Conservation (phyloP, 2,113 vertebrate genomes). For the Perca schrenkii region DNA sequence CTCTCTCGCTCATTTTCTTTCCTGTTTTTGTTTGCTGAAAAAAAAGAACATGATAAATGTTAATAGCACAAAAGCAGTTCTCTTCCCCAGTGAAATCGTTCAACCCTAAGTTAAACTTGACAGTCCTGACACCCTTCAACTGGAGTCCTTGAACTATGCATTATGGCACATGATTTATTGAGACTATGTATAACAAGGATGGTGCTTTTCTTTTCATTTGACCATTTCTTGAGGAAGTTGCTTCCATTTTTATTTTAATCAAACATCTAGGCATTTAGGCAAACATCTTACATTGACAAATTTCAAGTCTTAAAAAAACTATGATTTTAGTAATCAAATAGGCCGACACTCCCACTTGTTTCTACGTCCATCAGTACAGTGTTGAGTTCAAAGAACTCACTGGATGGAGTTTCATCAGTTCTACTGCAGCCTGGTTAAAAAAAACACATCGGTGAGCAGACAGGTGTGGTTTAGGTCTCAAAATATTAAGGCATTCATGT, state of each 20-base stretch:
- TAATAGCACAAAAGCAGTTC: slow-evolving; percentile 22
- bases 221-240: not conserved
- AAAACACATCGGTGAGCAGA: not conserved
- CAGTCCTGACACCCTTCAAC: not conserved
- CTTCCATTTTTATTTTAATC: slow-evolving; percentile 3
- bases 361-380: not conserved
- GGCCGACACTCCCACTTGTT: not conserved
- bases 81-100: slow-evolving; percentile 20
- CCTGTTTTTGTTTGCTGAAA: slow-evolving; percentile 33
- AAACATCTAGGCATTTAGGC: not conserved
- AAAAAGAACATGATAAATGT: slow-evolving; percentile 32
- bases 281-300: not conserved
- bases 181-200: not conserved
- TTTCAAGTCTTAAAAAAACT: not conserved
- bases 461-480: slow-evolving; percentile 7
- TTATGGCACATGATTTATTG: slow-evolving; percentile 8
- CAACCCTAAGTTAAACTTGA: slow-evolving; percentile 7
- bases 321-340: slow-evolving; percentile 4
- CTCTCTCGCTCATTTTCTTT: slow-evolving; percentile 35
- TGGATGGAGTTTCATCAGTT: slow-evolving; percentile 23
- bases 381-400: not conserved
- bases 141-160: slow-evolving; percentile 28
- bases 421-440: not conserved
- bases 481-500: slow-evolving; percentile 28
- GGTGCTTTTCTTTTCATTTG: not conserved